Evolutionary conservation across 2,797 vertebrate species (phyloP).

Genomic region (Rhinogobio ventralis): DNA sequence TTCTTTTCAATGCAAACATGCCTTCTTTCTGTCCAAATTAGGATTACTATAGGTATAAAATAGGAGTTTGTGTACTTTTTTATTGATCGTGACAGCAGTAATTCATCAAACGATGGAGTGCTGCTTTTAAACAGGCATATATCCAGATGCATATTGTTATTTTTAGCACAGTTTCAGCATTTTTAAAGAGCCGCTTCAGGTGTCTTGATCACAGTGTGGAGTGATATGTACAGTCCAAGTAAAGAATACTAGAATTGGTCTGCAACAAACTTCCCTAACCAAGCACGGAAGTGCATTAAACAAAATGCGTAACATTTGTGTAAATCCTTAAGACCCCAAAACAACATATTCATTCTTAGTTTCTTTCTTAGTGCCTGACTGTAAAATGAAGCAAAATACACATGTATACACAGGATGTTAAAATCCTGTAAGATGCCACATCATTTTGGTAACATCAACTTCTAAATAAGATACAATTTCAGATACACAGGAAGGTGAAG

Average conservation of each 20-base stretch:
- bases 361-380: not conserved
- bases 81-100: not conserved
- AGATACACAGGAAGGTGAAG: not conserved
- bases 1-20: not conserved
- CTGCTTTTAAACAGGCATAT: not conserved
- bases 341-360: not conserved
- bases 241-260: not conserved
- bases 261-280: not conserved
- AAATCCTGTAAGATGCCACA: constrained; percentile 25
- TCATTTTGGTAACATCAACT: constrained; percentile 43
- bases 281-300: not conserved
- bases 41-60: not conserved
- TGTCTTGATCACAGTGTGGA: not conserved
- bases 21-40: not conserved
- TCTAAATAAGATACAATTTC: constrained; percentile 1
- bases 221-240: not conserved
- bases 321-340: not conserved
- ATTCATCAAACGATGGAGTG: not conserved
- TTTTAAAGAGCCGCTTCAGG: not conserved
- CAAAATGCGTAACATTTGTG: not conserved
- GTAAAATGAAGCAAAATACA: not conserved
- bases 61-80: not conserved
- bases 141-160: not conserved
- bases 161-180: not conserved
- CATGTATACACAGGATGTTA: not conserved